These are phyloP conservation scores for Gerris lacustris DNA, from an alignment of 2,888 invertebrate genomes.

Conservation along the genomic window DNA sequence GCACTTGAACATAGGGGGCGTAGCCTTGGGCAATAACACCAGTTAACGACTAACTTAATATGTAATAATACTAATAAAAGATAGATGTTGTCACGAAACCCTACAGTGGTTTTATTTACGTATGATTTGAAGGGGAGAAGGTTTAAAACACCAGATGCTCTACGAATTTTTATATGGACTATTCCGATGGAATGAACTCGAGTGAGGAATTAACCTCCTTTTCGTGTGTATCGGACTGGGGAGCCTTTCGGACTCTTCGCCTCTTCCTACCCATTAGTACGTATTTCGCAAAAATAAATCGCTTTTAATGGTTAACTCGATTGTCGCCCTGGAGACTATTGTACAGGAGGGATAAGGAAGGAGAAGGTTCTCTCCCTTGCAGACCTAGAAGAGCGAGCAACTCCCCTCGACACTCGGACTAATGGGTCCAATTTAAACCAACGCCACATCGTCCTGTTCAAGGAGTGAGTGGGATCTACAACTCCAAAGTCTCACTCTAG, in stretches of 20 bases:
- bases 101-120: background rate
- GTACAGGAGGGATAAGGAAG: background rate
- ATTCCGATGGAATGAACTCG: background rate
- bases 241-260: background rate
- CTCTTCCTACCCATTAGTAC: background rate
- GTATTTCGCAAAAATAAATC: slow-evolving; percentile 2
- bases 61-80: too few relatives aligned
- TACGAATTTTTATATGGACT: background rate
- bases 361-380: background rate
- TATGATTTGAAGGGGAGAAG: background rate
- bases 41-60: too few relatives aligned
- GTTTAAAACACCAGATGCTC: background rate
- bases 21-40: too few relatives aligned
- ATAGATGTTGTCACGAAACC: background rate
- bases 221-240: background rate
- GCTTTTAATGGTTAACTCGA: slow-evolving; percentile 5
- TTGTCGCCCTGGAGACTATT: background rate
- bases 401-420: background rate
- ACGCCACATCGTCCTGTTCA: background rate
- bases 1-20: too few relatives aligned
- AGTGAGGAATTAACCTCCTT: background rate
- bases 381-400: background rate
- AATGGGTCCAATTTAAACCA: slow-evolving; percentile 3
- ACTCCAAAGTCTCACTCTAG: background rate
- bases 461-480: too few relatives aligned